A percentile compares a stretch with the other conserved stretches of the same genome.
phyloP scores from a whole-genome alignment of 2,888 invertebrate species.

The Caenorhabditis virilis region DNA sequence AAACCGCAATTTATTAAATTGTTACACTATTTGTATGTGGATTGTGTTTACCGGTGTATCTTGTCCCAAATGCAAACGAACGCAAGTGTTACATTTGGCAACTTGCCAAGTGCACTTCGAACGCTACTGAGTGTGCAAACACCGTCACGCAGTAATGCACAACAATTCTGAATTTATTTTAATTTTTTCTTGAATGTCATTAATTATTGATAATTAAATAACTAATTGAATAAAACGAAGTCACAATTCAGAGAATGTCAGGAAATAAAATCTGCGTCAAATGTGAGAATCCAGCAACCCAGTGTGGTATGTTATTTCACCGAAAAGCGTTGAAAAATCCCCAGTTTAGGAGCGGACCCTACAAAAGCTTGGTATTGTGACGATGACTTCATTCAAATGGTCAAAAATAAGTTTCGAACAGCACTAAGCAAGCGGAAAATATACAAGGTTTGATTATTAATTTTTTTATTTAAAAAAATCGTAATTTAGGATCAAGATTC shows the following conservation, averaged over 20 bases:
- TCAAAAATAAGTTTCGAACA: conserved; percentile 60
- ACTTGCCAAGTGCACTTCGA: no score
- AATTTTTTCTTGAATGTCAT: background rate
- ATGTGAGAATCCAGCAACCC: no score
- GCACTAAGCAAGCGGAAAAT: conserved; percentile 57
- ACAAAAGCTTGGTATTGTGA: conserved; percentile 61
- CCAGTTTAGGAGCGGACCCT: conserved; percentile 47
- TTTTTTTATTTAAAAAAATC: background rate
- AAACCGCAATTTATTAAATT: no score
- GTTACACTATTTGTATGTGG: no score
- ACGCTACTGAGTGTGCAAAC: background rate
- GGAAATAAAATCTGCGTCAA: no score
- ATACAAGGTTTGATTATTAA: conserved; percentile 32
- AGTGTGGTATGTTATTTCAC: conserved; percentile 36
- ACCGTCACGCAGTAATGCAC: background rate
- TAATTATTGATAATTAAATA: no score
- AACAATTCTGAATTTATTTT: background rate
- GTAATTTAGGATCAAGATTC: conserved; percentile 40
- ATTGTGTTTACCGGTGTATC: no score
- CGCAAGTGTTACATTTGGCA: no score
- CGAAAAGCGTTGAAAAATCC: conserved; percentile 5
- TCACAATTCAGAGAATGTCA: no score
- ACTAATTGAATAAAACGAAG: no score
- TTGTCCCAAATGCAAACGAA: no score
- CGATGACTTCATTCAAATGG: conserved; percentile 61